Evolutionary conservation across 2,113 vertebrate species (phyloP).

Genomic region (Pelmatolapia mariae): DNA sequence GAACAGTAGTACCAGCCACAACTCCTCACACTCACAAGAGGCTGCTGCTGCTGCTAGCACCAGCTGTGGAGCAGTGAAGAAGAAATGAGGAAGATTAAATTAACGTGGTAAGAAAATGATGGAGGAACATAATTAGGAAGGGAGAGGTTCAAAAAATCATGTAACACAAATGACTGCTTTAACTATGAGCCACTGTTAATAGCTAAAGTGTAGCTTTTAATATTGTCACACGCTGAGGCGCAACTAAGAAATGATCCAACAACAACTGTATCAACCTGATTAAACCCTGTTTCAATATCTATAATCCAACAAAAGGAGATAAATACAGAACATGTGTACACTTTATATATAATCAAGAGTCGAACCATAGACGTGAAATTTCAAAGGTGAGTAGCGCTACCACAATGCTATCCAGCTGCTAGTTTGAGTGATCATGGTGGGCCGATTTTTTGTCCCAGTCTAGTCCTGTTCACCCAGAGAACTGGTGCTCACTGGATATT

Average conservation of each 20-base stretch:
- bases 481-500: not conserved
- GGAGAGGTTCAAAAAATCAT: not conserved
- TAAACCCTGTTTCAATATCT: not conserved
- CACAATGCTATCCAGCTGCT: not conserved
- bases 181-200: not conserved
- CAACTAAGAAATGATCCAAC: not conserved
- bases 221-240: not conserved
- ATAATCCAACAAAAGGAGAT: not conserved
- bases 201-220: not conserved
- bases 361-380: not conserved
- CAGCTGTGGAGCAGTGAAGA: not conserved
- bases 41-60: not conserved
- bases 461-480: not conserved
- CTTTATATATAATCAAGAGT: not conserved
- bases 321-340: not conserved
- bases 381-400: not conserved
- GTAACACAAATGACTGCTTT: not conserved
- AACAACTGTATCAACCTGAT: not conserved
- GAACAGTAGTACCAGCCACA: not conserved
- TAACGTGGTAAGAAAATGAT: not conserved
- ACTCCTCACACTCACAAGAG: not conserved
- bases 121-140: not conserved
- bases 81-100: not conserved
- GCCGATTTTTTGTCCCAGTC: accelerated
- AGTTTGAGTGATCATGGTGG: not conserved